Evolutionary conservation across 1,140 invertebrate species (phyloP).

Genomic region (Kradibia gibbosae): DNA sequence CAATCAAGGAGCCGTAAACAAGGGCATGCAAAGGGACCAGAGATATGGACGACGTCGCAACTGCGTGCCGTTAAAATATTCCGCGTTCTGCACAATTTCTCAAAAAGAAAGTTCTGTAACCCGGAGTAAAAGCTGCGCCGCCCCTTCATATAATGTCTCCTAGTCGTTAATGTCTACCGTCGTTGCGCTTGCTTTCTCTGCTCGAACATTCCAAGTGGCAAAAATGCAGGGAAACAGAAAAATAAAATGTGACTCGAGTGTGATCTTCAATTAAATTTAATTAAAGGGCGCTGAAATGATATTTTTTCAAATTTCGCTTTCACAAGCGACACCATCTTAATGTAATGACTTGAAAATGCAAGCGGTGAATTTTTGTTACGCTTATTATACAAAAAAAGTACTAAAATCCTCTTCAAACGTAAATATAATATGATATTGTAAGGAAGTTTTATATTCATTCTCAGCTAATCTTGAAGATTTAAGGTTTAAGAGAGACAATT

Average conservation of each 20-base stretch:
- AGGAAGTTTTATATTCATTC: background rate
- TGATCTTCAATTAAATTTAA: conserved; percentile 44
- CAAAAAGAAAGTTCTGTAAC: conserved; percentile 18
- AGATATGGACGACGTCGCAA: background rate
- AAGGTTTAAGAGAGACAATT: background rate
- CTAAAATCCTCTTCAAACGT: background rate
- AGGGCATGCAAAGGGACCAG: conserved; percentile 29
- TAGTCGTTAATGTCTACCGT: conserved; percentile 8
- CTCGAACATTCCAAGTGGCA: background rate
- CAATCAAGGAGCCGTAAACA: conserved; percentile 34
- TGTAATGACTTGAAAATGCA: conserved; percentile 7
- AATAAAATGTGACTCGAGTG: background rate
- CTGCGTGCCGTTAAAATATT: conserved; percentile 42
- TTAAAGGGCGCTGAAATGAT: conserved; percentile 20
- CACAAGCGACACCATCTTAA: background rate
- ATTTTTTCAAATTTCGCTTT: background rate
- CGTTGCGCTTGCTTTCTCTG: background rate
- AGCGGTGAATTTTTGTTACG: background rate
- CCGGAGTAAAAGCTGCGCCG: background rate
- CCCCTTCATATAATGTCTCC: conserved; percentile 23
- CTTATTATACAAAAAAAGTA: background rate
- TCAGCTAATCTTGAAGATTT: background rate
- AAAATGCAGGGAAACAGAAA: background rate
- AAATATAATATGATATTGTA: background rate
- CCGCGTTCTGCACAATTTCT: conserved; percentile 48